phyloP scores from a whole-genome alignment of 2,113 vertebrate genomes.

The Pygoscelis adeliae region DNA sequence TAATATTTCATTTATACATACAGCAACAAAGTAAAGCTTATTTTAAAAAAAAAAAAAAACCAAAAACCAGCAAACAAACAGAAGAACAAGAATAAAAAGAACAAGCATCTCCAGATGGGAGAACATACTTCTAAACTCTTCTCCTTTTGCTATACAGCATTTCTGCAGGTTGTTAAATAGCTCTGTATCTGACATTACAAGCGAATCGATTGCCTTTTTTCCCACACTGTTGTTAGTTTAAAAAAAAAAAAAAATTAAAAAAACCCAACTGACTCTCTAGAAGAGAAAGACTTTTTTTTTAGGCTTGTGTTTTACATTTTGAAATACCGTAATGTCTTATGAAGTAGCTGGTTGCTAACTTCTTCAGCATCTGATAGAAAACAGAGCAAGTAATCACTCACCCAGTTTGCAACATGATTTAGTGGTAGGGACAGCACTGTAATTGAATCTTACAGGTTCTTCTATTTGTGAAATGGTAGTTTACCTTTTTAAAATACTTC shows the following conservation, averaged over 20 bases:
- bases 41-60: background rate
- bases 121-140: background rate
- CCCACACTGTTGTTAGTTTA: background rate
- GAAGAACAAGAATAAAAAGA: background rate
- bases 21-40: background rate
- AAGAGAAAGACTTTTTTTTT: background rate
- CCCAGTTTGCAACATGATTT: background rate
- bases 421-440: background rate
- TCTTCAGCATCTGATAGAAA: background rate
- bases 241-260: background rate
- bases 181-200: background rate
- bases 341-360: background rate
- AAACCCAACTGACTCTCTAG: background rate
- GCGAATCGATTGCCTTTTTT: background rate
- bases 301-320: background rate
- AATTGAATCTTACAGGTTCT: background rate
- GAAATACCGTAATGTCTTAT: background rate
- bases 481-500: background rate
- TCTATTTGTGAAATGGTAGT: background rate
- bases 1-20: background rate
- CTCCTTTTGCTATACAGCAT: background rate
- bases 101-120: background rate
- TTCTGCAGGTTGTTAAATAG: background rate
- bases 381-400: background rate
- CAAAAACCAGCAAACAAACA: no score